Evolutionary conservation across 2,113 vertebrate genomes (phyloP).

Genomic region (Colius striatus): DNA sequence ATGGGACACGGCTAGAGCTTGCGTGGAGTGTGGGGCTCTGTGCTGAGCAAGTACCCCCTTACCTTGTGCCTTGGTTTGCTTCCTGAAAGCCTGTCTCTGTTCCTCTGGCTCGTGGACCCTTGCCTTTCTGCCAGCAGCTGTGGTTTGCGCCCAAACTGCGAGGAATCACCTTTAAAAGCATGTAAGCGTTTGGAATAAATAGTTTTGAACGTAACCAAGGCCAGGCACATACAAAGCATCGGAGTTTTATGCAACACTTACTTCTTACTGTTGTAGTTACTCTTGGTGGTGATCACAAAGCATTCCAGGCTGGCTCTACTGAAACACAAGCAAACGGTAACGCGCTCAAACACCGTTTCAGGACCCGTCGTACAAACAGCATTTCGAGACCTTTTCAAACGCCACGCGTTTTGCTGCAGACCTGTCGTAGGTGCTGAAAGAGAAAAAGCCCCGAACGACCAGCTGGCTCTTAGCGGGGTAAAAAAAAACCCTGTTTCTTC

Average conservation of each 20-base stretch:
- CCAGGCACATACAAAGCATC: fast-evolving
- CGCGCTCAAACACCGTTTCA: not conserved
- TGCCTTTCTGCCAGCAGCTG: not conserved
- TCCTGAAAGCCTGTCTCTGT: not conserved
- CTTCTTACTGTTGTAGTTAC: not conserved
- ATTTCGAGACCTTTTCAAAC: not conserved
- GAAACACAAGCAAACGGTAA: not conserved
- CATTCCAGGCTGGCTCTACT: not conserved
- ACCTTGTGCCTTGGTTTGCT: not conserved
- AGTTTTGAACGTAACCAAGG: not conserved
- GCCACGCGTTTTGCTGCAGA: fast-evolving
- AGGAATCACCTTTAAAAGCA: not conserved
- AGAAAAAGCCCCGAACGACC: not conserved
- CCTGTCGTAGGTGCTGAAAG: not conserved
- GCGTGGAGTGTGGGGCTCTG: not conserved
- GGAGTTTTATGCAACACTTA: fast-evolving
- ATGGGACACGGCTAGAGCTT: fast-evolving
- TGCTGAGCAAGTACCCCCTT: not conserved
- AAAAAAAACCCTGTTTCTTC: not conserved
- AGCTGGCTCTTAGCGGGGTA: too few relatives aligned
- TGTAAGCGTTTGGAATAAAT: not conserved
- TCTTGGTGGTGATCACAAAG: not conserved
- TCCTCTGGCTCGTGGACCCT: not conserved
- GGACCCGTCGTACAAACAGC: not conserved
- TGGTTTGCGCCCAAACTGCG: not conserved